Percentiles rank a stretch among this genome's conserved stretches.
phyloP scores from a whole-genome alignment of 2,797 vertebrate genomes.

The Leucoraja ocellata region DNA sequence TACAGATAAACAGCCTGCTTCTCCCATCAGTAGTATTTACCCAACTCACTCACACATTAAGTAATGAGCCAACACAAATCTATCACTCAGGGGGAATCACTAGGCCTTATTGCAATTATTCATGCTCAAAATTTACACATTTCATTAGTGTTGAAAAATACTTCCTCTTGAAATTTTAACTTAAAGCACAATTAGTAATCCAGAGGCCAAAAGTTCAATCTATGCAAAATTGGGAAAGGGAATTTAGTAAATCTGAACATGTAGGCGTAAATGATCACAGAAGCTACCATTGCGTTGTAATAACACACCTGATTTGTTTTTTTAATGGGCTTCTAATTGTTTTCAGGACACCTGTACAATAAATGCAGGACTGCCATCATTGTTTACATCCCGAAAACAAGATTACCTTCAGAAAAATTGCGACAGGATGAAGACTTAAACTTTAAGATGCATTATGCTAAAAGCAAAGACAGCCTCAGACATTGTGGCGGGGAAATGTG shows the following conservation, averaged over 20 bases:
- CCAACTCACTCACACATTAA: neutral
- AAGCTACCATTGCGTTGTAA: neutral
- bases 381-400: neutral
- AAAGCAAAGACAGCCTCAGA: neutral
- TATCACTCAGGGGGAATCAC: conserved; percentile 1
- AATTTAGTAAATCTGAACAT: neutral
- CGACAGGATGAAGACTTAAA: neutral
- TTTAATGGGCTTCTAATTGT: neutral
- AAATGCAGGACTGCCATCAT: neutral
- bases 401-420: neutral
- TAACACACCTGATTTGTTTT: neutral
- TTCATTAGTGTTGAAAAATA: neutral
- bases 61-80: conserved; percentile 12
- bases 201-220: neutral
- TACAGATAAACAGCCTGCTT: neutral
- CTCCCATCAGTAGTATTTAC: neutral
- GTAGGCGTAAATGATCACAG: neutral
- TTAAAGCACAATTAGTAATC: neutral
- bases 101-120: neutral
- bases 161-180: too few relatives aligned
- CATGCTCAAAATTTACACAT: neutral
- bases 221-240: neutral
- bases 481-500: neutral
- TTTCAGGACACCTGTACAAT: neutral
- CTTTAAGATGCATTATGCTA: neutral